Evolutionary conservation across 2,113 vertebrate genomes (phyloP), one percentile per base, ranked within the genome.

Genomic region (Willisornis vidua): DNA sequence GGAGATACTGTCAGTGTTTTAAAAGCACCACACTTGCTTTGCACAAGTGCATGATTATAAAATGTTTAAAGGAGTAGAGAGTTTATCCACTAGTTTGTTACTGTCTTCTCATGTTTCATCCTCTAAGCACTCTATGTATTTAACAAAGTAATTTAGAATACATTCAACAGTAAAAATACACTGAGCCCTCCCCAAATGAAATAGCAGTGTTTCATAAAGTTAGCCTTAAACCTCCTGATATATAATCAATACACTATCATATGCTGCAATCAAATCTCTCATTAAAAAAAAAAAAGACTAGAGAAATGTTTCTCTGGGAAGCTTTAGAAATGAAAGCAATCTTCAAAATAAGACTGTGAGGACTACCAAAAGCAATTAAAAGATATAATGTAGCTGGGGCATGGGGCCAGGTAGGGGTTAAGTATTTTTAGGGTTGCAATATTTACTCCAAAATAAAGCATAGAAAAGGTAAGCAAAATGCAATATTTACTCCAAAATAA

Each of bases 21-120:
- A 79, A 91, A n/a, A 91, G 70, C 74, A 90, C 28, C 63, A 83
- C 58, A 49, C 10, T 92, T 83, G 20, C 41, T 87, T 93, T 95
- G 55, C 18, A 2, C 5, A 87, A 68, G 46, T 66, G 87, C 78
- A 84, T 59, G 35, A 68, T 89, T 82, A 82, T 22, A 70, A 54
- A 92, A 43, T 29, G 11, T 48, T 79, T 76, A 90, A 67, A 74
- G 51, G 43, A 63, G 37, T 26, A 54, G 25, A 39, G 18, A 81
- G 45, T 49, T 33, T 66, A 28, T 79, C 37, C 6, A 1, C 46
- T 49, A 26, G 12, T 75, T 82, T 71, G 70, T 55, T 91, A 68
- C 33, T n/a, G 3, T 45, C 33, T 52, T 89, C 45, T 80, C 19
- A 20, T 39, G 23, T 72, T 82, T 86, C 25, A n/a, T 75, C 22